Evolutionary conservation across 2,797 vertebrate species (phyloP).

Genomic region (Chromobotia macracanthus): DNA sequence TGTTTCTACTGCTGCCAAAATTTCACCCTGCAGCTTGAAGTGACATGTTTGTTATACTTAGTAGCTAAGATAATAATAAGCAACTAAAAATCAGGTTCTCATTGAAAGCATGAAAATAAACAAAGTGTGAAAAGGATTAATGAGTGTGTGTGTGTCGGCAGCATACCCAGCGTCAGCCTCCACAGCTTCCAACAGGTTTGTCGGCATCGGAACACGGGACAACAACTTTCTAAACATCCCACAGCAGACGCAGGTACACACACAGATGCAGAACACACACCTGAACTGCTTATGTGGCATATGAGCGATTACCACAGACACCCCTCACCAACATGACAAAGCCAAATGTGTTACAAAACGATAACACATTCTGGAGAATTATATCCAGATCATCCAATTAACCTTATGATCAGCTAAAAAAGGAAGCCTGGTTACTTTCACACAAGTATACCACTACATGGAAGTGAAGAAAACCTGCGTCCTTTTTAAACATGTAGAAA

Average conservation of each 20-base stretch:
- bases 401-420: too few species aligned
- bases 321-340: too few species aligned
- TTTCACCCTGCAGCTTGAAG: background rate
- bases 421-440: too few species aligned
- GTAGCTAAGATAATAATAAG: background rate
- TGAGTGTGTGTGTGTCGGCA: conserved; percentile 71
- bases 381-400: too few species aligned
- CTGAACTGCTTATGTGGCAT: too few species aligned
- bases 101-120: background rate
- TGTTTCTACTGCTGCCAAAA: background rate
- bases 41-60: background rate
- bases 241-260: conserved; percentile 92
- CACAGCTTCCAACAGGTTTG: conserved; percentile 98
- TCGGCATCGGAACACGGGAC: conserved; percentile 99
- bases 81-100: background rate
- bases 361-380: too few species aligned
- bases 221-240: conserved; percentile 99
- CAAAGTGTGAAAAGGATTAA: background rate
- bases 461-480: too few species aligned
- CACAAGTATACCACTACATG: too few species aligned
- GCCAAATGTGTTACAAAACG: too few species aligned
- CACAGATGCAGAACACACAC: background rate
- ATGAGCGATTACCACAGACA: too few species aligned
- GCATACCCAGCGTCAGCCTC: conserved; percentile 97
- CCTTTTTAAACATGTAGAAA: too few species aligned